Conservation (phyloP, 2,888 invertebrate species). For the Synanthedon myopaeformis region DNA sequence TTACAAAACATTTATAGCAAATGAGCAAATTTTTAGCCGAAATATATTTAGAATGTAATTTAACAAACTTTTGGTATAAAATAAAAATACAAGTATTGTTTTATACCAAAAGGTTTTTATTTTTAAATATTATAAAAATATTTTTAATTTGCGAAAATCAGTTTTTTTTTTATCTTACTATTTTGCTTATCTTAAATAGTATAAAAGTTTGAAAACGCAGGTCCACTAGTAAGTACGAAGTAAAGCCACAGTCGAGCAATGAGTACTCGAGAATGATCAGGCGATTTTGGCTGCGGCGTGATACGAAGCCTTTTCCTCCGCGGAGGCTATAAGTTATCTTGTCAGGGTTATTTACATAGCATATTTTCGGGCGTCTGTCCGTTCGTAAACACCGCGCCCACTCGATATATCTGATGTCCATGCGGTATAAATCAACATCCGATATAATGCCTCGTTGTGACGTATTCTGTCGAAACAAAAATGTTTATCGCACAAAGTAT, state of each 20-base stretch:
- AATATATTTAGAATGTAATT: too few species aligned
- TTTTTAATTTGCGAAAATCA: too few species aligned
- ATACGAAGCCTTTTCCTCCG: neutral
- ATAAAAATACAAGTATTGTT: too few species aligned
- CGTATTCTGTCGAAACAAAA: conserved; percentile 1
- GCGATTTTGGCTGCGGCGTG: neutral
- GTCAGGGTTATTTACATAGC: conserved; percentile 30
- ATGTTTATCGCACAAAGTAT: too few species aligned
- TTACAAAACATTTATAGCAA: too few species aligned
- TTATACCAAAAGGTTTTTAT: too few species aligned
- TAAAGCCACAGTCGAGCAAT: neutral
- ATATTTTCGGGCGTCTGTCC: conserved; percentile 22
- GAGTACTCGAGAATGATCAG: neutral
- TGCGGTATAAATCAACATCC: conserved; percentile 25
- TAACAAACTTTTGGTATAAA: too few species aligned
- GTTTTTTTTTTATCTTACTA: too few species aligned
- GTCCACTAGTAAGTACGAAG: neutral
- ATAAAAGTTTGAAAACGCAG: too few species aligned
- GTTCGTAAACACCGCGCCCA: conserved; percentile 16
- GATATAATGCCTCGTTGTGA: conserved; percentile 4
- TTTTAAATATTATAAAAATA: too few species aligned
- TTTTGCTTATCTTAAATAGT: too few species aligned
- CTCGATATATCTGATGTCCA: conserved; percentile 16
- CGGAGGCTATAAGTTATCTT: conserved; percentile 16
- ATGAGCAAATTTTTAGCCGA: too few species aligned